A percentile compares a stretch with the other conserved stretches of the same genome.
Evolutionary conservation across 2,797 vertebrate genomes (phyloP).

Genomic region (Rhabdomys pumilio): DNA sequence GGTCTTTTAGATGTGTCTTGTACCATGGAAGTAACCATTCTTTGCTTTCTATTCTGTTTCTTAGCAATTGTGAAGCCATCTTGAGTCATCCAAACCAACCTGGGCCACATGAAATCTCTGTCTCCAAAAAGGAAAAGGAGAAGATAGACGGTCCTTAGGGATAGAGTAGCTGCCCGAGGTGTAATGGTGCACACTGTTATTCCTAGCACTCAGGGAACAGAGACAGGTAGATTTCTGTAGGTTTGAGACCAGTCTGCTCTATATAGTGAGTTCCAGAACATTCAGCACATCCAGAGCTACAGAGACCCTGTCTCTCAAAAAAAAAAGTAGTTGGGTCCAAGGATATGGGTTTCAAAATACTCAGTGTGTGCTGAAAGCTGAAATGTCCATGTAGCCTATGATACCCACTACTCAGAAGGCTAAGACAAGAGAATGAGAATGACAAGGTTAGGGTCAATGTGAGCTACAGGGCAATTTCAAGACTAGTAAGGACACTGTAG

Average conservation of each 20-base stretch:
- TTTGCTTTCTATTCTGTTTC: neutral
- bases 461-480: neutral
- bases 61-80: neutral
- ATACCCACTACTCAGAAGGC: neutral
- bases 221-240: neutral
- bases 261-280: neutral
- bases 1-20: neutral
- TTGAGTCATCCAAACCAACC: neutral
- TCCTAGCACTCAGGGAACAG: neutral
- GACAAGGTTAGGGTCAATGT: neutral
- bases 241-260: neutral
- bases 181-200: neutral
- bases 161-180: neutral
- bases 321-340: neutral
- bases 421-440: neutral
- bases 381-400: neutral
- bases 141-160: neutral
- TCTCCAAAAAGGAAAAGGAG: neutral
- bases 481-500: neutral
- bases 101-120: neutral
- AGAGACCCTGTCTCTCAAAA: neutral
- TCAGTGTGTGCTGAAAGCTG: neutral
- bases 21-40: neutral
- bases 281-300: neutral
- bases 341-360: neutral